Evolutionary conservation across 2,797 vertebrate species (phyloP), one percentile per base, ranked within the genome.

Genomic region (Sebastes flavidus): DNA sequence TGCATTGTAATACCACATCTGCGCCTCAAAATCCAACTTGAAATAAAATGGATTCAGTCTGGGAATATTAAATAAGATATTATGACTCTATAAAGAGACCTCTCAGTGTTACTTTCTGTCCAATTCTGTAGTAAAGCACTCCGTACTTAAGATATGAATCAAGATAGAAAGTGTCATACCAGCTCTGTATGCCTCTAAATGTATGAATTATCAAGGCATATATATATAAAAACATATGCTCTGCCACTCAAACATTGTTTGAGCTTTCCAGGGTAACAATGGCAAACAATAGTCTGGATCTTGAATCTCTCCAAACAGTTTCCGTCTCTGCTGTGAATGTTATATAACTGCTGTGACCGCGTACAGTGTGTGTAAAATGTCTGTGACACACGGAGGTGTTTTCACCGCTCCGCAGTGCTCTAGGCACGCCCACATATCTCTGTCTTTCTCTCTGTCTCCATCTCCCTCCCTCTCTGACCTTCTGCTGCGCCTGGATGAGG

Each of bases 331-430:
- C 55, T 65, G 67, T 46, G 77, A 65, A 46, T 65, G 80, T 93
- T 94, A 87, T 85, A 66, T 90, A 92, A 95, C 65, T 56, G 49
- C 9, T 65, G 83, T 67, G 88, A 84, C 68, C 82, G 75, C 2
- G 38, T 76, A 68, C 81, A 86, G 81, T 75, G 65, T 83, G 85
- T 84, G 83, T 90, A 90, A 88, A 93, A 90, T 83, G 72, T 76
- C 78, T 83, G 83, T 89, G 91, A 92, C 86, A 93, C 85, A 88
- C 36, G 72, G 89, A 89, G 92, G 90, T 91, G 91, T 92, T 94
- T 85, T 89, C 25, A 25, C 72, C 78, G 85, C 86, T 86, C 79
- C 75, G 84, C 88, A 80, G 86, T 78, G 84, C 88, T 90, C 70
- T 22, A 75, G 83, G 84, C 88, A 89, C 81, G 34, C 90, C 90